phyloP scores from a whole-genome alignment of 2,888 invertebrate genomes.

The Napeogenes sylphis region DNA sequence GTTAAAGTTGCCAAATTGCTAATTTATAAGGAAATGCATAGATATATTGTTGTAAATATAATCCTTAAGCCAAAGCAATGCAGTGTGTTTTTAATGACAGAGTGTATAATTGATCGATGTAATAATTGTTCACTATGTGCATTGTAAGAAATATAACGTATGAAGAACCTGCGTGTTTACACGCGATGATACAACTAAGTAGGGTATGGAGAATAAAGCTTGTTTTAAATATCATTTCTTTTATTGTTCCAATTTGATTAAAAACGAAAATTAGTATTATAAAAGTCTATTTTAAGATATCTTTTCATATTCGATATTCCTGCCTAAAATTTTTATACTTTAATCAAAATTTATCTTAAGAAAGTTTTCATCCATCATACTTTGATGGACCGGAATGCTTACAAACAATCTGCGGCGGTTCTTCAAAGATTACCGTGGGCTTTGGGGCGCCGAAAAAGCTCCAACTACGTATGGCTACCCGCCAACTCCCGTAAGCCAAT shows the following conservation, averaged over 20 bases:
- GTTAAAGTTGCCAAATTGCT: slow-evolving; percentile 71
- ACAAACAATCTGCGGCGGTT: slow-evolving; percentile 73
- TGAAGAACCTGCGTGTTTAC: slow-evolving; percentile 53
- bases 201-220: slow-evolving; percentile 72
- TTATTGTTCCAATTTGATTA: background rate
- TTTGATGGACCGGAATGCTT: slow-evolving; percentile 67
- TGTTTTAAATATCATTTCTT: slow-evolving; percentile 60
- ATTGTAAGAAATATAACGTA: slow-evolving; percentile 42
- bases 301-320: no score
- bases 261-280: background rate
- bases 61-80: slow-evolving; percentile 57
- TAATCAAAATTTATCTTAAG: slow-evolving; percentile 58
- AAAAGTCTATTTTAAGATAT: background rate
- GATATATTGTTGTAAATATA: slow-evolving; percentile 71
- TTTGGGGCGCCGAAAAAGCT: slow-evolving; percentile 66
- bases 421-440: slow-evolving; percentile 69
- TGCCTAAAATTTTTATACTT: slow-evolving; percentile 13
- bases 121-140: slow-evolving; percentile 52
- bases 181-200: slow-evolving; percentile 57
- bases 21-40: slow-evolving; percentile 62
- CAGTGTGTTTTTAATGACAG: slow-evolving; percentile 59
- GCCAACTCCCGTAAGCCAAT: slow-evolving; percentile 76
- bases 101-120: slow-evolving; percentile 29
- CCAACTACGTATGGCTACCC: slow-evolving; percentile 67
- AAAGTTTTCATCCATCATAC: slow-evolving; percentile 61